Percentiles rank a stretch among this genome's conserved stretches.
Conservation (phyloP, 2,113 vertebrate genomes). For the Climacteris rufus region DNA sequence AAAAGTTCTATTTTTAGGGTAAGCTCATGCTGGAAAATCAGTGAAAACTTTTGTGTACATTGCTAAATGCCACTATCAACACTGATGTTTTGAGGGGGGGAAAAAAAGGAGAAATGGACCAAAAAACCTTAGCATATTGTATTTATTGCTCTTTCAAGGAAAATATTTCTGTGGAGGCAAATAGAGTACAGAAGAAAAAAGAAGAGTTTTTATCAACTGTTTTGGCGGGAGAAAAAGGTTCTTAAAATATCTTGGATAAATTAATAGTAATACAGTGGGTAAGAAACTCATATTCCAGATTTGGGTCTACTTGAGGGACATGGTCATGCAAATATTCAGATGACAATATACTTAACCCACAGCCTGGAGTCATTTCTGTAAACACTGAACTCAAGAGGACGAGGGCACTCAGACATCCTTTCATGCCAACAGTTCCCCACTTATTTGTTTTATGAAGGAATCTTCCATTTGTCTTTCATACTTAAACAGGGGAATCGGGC, state of each 20-base stretch:
- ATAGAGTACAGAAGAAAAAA: background rate
- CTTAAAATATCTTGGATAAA: background rate
- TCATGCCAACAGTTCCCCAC: background rate
- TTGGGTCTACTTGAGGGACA: background rate
- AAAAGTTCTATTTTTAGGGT: background rate
- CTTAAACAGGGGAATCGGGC: background rate
- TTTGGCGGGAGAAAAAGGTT: rapidly evolving
- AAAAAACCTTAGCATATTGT: background rate
- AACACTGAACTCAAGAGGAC: background rate
- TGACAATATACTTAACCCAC: background rate
- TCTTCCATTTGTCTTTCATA: background rate
- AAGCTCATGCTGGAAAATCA: background rate
- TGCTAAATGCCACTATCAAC: background rate
- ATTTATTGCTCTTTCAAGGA: background rate
- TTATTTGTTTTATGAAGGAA: background rate
- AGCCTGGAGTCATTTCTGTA: background rate
- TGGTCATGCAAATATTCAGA: background rate
- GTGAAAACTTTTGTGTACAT: background rate
- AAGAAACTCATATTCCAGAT: background rate
- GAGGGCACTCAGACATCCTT: background rate
- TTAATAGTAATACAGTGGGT: background rate
- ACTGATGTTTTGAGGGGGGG: background rate
- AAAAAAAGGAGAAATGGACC: background rate
- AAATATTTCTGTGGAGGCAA: background rate
- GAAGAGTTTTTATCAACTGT: background rate